These are phyloP conservation scores for Pteromalus puparum DNA, from an alignment of 1,140 invertebrate species.

Conservation along the genomic window DNA sequence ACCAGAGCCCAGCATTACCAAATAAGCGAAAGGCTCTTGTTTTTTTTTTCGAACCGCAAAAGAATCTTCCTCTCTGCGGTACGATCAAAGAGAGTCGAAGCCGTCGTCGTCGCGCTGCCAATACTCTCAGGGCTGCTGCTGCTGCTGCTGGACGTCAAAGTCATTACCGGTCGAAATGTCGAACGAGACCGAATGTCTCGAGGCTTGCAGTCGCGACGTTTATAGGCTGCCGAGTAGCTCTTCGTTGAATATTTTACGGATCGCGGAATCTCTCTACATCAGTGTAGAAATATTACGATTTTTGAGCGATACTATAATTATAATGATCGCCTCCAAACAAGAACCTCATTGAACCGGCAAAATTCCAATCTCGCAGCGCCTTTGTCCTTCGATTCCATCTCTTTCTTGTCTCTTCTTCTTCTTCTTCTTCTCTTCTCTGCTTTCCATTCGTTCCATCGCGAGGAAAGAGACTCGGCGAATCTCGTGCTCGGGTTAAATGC, in stretches of 20 bases:
- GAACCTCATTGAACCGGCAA: no score
- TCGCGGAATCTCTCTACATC: no score
- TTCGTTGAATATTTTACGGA: no score
- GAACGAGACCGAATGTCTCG: conserved; percentile 30
- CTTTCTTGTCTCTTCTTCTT: conserved; percentile 11
- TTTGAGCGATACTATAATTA: no score
- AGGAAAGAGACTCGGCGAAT: conserved; percentile 30
- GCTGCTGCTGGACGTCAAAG: conserved; percentile 30
- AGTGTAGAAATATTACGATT: no score
- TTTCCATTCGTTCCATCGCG: no score
- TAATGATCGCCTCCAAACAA: no score
- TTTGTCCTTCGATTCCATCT: no score
- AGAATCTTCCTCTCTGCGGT: conserved; percentile 21
- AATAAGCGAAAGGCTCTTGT: conserved; percentile 23
- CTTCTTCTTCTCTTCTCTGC: neutral
- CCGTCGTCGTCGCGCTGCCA: neutral
- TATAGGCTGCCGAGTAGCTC: no score
- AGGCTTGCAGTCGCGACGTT: neutral
- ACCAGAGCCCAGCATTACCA: conserved; percentile 21
- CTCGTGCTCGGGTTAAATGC: conserved; percentile 50
- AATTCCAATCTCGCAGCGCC: no score
- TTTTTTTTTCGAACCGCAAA: conserved; percentile 23
- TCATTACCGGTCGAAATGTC: conserved; percentile 44
- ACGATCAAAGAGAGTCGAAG: conserved; percentile 33
- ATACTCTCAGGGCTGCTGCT: neutral